phyloP scores from a whole-genome alignment of 2,113 vertebrate genomes.

The Tiliqua scincoides region DNA sequence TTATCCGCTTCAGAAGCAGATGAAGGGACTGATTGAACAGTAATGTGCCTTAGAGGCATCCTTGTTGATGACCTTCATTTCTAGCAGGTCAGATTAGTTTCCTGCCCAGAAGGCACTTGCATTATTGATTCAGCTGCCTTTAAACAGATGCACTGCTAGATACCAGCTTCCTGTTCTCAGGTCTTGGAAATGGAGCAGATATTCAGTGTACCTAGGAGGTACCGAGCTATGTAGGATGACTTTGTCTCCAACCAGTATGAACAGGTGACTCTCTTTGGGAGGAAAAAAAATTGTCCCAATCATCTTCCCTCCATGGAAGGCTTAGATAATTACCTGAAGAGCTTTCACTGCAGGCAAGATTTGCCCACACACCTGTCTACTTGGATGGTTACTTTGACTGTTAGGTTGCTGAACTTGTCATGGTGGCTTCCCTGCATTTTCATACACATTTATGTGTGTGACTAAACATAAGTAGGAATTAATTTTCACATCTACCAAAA shows the following conservation, averaged over 20 bases:
- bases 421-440: fast-evolving
- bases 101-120: slow-evolving; percentile 61
- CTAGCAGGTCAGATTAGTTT: slow-evolving; percentile 52
- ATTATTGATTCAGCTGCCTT: slow-evolving; percentile 63
- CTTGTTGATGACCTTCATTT: slow-evolving; percentile 69
- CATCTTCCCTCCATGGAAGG: background rate
- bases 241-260: slow-evolving; percentile 33
- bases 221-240: slow-evolving; percentile 41
- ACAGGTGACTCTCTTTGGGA: slow-evolving; percentile 32
- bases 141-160: slow-evolving; percentile 57
- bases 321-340: slow-evolving; percentile 38
- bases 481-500: slow-evolving; percentile 11
- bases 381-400: background rate
- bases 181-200: slow-evolving; percentile 19
- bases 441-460: background rate
- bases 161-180: slow-evolving; percentile 34
- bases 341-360: slow-evolving; percentile 1
- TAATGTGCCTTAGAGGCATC: slow-evolving; percentile 46
- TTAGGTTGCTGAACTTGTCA: background rate
- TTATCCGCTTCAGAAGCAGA: background rate
- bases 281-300: background rate
- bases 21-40: slow-evolving; percentile 40
- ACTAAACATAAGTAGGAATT: background rate
- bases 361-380: background rate
- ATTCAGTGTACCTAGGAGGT: slow-evolving; percentile 29